A percentile compares a stretch with the other conserved stretches of the same genome.
These are phyloP conservation scores for Sebastes fasciatus DNA, from an alignment of 2,113 vertebrate genomes.

Conservation along the genomic window DNA sequence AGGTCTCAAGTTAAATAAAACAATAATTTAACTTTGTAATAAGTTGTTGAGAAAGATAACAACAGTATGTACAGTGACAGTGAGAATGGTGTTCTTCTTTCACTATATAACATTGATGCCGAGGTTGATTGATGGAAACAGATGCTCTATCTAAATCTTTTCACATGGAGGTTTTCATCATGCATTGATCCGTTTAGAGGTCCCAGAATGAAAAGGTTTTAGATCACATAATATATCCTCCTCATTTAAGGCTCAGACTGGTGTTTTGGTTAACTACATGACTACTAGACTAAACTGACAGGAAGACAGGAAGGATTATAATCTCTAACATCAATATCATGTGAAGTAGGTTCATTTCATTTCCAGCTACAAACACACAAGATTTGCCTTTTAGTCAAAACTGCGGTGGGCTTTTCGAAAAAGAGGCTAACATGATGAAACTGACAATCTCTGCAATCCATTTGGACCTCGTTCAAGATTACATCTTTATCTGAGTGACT, in stretches of 20 bases:
- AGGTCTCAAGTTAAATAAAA: slow-evolving; percentile 2
- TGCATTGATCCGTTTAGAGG: not conserved
- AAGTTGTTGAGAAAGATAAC: not conserved
- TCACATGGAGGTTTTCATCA: not conserved
- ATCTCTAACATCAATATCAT: slow-evolving; percentile 45
- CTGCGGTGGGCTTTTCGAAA: slow-evolving; percentile 53
- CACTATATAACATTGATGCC: not conserved
- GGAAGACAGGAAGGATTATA: slow-evolving; percentile 31
- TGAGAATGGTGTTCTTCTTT: not conserved
- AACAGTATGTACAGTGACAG: not conserved
- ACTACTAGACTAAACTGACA: slow-evolving; percentile 29
- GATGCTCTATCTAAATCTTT: not conserved
- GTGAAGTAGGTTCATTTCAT: slow-evolving; percentile 38
- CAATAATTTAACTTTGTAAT: not conserved
- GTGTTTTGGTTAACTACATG: slow-evolving; percentile 39
- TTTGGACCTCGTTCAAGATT: slow-evolving; percentile 80
- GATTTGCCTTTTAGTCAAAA: slow-evolving; percentile 51
- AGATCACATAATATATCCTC: not conserved
- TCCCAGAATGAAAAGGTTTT: not conserved
- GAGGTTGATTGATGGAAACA: not conserved
- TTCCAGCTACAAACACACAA: slow-evolving; percentile 50
- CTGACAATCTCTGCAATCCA: slow-evolving; percentile 78
- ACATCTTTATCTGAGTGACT: slow-evolving; percentile 77
- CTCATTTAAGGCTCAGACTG: slow-evolving; percentile 28
- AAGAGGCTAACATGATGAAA: slow-evolving; percentile 80